Base-by-base conservation (phyloP, 1,140 invertebrate species). In the Gonioctena quinquepunctata region DNA sequence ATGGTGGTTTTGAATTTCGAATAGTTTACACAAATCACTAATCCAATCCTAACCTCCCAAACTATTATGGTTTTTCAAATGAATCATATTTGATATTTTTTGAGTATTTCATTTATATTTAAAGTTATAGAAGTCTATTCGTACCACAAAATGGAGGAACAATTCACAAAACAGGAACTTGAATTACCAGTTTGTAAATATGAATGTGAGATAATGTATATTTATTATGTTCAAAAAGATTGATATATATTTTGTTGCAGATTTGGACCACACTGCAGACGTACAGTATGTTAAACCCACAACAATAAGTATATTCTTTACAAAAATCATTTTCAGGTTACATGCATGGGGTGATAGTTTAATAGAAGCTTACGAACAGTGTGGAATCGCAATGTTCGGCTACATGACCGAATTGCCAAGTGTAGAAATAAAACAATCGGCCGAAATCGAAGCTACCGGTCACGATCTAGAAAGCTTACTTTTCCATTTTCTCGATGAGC, bases 221-320 rank as follows among this genome's bases (percentile, higher is more conserved):
- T 11, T 57, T 63, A 50, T 61, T n/a, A 19, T 50, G 8, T 65
- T 16, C 21, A 52, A n/a, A 56, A 56, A 69, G 26, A 50, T 26
- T 27, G 63, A 19, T 67, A 65, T 76, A 78, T 79, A n/a, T 76
- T 91, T 90, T 68, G 33, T 42, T 42, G 11, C 86, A 97, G 95
- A 98, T 90, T 87, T 99, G 77, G 97, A 99, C 80, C 96, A 99
- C 80, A 96, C 97, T 25, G 96, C 97, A 2, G 97, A 99, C 87
- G 94, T 99, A 22, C 97, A 99, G 94, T 96, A 88, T 25, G 63
- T 52, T 42, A 26, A 77, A 54, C 62, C 11, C 27, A 63, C 54
- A 22, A 64, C 62, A 42, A 65, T 27, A 33, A 59, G 56, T 49
- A 1, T 63, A 49, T 69, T 52, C 28, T 27, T 61, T 59, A 61